These are phyloP conservation scores for Carterocephalus palaemon DNA, from an alignment of 2,888 invertebrate species.

Conservation along the genomic window DNA sequence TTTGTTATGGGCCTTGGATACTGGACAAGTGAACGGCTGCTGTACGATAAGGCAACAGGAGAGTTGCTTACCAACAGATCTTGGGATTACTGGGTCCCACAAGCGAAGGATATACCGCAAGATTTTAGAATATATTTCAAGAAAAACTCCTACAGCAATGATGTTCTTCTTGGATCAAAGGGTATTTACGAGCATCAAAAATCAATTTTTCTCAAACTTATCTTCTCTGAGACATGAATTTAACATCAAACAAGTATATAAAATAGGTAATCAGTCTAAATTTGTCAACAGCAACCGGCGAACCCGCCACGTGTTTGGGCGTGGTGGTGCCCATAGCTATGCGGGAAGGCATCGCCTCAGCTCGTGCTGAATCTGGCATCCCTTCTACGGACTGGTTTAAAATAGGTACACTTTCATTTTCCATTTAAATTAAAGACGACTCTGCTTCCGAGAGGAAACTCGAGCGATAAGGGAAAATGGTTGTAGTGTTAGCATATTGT, in stretches of 20 bases:
- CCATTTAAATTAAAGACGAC: too few species aligned
- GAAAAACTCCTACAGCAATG: slow-evolving; percentile 76
- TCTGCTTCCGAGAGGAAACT: too few species aligned
- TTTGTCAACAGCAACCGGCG: slow-evolving; percentile 61
- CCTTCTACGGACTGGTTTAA: slow-evolving; percentile 76
- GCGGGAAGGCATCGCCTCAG: slow-evolving; percentile 81
- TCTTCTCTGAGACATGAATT: background rate
- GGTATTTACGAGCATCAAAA: too few species aligned
- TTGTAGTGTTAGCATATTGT: too few species aligned
- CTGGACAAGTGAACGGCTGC: slow-evolving; percentile 81
- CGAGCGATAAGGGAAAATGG: too few species aligned
- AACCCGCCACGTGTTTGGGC: slow-evolving; percentile 71
- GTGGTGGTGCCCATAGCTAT: slow-evolving; percentile 79
- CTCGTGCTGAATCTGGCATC: slow-evolving; percentile 79
- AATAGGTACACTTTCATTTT: slow-evolving; percentile 71
- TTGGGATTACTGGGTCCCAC: slow-evolving; percentile 83
- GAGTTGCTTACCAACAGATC: slow-evolving; percentile 81
- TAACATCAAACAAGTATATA: background rate
- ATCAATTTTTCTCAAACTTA: background rate
- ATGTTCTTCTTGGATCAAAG: slow-evolving; percentile 78
- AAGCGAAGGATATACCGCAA: slow-evolving; percentile 81
- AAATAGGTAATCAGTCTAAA: background rate
- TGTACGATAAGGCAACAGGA: slow-evolving; percentile 78
- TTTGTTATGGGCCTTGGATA: slow-evolving; percentile 83
- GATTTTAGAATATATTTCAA: slow-evolving; percentile 80